A percentile compares a stretch with the other conserved stretches of the same genome.
Conservation (phyloP, 53 echinoderm and acorn worm species). For the Antedon mediterranea region DNA sequence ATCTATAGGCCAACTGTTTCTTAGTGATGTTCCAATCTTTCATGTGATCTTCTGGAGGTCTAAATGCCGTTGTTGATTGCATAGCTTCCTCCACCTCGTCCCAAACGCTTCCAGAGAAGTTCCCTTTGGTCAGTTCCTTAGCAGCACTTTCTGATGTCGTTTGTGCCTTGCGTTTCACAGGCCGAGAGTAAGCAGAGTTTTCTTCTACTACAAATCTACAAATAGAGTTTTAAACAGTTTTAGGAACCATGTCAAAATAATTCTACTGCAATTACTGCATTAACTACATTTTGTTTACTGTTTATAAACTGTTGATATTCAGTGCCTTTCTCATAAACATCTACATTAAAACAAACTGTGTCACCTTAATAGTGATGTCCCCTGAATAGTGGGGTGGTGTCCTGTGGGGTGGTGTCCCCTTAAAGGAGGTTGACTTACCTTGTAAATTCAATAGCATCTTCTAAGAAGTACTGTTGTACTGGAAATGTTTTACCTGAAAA, state of each 20-base stretch:
- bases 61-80: constrained; percentile 20
- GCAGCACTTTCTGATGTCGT: constrained; percentile 34
- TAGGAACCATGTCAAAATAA: too few species aligned
- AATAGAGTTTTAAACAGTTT: neutral
- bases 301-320: too few species aligned
- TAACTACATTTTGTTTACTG: too few species aligned
- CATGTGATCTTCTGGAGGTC: constrained; percentile 27
- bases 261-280: too few species aligned
- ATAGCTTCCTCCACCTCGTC: constrained; percentile 50
- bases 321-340: too few species aligned
- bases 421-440: too few species aligned
- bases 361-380: too few species aligned
- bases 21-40: constrained; percentile 58
- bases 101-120: constrained; percentile 23
- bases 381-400: too few species aligned
- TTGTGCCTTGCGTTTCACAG: constrained; percentile 56
- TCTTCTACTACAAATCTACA: constrained; percentile 46
- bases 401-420: too few species aligned
- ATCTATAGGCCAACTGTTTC: constrained; percentile 50
- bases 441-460: constrained; percentile 65
- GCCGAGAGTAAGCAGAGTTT: constrained; percentile 38
- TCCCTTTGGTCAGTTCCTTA: constrained; percentile 34
- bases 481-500: constrained; percentile 58
- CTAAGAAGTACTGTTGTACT: constrained; percentile 57
- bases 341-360: too few species aligned